Conservation (phyloP, 2,888 invertebrate genomes). For the Tenthredo livida region DNA sequence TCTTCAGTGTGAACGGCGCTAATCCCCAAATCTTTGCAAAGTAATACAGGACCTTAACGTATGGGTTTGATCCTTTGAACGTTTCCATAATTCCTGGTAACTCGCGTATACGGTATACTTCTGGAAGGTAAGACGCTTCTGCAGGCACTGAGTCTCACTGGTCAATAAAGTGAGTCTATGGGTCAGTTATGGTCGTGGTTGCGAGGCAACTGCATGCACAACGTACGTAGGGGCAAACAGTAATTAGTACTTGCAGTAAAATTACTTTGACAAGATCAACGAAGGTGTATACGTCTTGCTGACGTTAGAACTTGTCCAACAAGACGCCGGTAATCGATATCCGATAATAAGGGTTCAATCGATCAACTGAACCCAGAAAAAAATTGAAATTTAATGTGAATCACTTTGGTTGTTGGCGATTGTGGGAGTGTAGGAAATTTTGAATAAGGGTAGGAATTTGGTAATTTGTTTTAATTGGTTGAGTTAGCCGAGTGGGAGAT, state of each 20-base stretch:
- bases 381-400: too few species aligned
- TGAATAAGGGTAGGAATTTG: too few species aligned
- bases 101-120: not conserved
- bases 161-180: not conserved
- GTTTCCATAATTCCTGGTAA: not conserved
- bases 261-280: not conserved
- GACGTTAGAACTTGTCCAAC: not conserved
- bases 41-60: not conserved
- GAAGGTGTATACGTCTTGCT: not conserved
- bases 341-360: not conserved
- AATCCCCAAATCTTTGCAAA: slow-evolving; percentile 13
- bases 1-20: slow-evolving; percentile 5
- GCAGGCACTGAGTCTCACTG: not conserved
- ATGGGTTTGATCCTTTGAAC: not conserved
- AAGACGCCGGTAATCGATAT: not conserved
- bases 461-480: too few species aligned
- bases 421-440: too few species aligned
- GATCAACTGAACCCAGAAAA: too few species aligned
- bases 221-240: not conserved
- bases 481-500: too few species aligned
- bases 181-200: not conserved
- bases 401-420: too few species aligned
- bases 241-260: not conserved
- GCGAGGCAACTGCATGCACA: not conserved
- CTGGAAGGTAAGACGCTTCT: not conserved